A percentile compares a stretch with the other conserved stretches of the same genome.
Evolutionary conservation across 1,140 invertebrate species (phyloP).

Genomic region (Conopomorpha cramerella): DNA sequence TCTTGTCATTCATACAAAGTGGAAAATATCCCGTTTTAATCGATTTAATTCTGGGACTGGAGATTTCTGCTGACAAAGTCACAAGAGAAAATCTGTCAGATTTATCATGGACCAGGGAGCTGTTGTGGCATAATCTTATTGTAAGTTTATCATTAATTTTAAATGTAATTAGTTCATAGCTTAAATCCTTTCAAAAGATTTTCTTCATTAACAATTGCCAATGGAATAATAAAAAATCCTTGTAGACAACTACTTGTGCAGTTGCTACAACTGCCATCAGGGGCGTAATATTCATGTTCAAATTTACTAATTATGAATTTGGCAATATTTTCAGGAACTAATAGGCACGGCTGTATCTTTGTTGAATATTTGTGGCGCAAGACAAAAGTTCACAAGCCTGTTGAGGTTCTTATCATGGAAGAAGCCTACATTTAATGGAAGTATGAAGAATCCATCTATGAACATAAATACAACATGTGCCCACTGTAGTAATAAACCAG

Average conservation of each 20-base stretch:
- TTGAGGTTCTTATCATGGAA: constrained; percentile 5
- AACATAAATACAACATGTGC: constrained; percentile 41
- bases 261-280: too few species aligned
- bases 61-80: constrained; percentile 38
- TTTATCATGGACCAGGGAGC: constrained; percentile 61
- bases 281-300: too few species aligned
- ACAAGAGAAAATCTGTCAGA: constrained; percentile 49
- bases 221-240: too few species aligned
- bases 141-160: too few species aligned
- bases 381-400: constrained; percentile 23
- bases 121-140: constrained; percentile 64
- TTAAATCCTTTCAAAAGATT: too few species aligned
- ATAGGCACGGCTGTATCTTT: constrained; percentile 49
- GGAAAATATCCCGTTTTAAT: constrained; percentile 56
- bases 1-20: constrained; percentile 55
- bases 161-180: too few species aligned
- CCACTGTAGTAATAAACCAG: constrained; percentile 48
- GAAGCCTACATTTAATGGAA: not conserved
- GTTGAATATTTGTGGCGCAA: constrained; percentile 44
- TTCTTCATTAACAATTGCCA: too few species aligned
- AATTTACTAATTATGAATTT: too few species aligned
- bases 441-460: constrained; percentile 4
- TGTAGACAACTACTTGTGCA: too few species aligned
- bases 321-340: constrained; percentile 50
- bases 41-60: constrained; percentile 49